These are phyloP conservation scores for Oryctolagus cuniculus DNA, from an alignment of 2,113 vertebrate species.

Conservation along the genomic window DNA sequence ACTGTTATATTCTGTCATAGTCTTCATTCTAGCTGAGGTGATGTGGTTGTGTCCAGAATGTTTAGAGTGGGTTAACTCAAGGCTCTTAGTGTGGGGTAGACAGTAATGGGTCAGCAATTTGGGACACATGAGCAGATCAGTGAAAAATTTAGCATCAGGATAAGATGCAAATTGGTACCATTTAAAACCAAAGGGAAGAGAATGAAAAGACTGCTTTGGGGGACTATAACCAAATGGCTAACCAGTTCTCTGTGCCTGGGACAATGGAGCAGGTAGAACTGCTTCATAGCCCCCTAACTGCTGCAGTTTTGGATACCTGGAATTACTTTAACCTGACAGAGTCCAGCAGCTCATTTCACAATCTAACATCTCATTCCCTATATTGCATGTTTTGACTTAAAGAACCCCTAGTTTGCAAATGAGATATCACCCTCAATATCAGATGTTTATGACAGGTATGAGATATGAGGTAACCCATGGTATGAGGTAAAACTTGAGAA, in stretches of 20 bases:
- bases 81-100: background rate
- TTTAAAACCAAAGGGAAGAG: background rate
- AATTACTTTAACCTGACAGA: background rate
- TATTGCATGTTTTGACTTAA: too few relatives aligned
- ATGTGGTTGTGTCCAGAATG: background rate
- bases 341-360: background rate
- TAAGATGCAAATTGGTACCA: background rate
- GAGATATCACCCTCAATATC: background rate
- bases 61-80: background rate
- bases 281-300: background rate
- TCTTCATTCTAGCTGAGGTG: background rate
- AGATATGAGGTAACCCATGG: background rate
- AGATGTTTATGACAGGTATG: background rate
- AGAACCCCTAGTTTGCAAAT: background rate
- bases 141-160: background rate
- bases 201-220: background rate
- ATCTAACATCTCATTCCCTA: background rate
- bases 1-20: background rate
- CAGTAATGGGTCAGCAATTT: background rate
- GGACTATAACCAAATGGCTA: background rate
- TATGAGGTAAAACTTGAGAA: constrained; percentile 27
- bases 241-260: background rate
- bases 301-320: background rate
- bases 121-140: background rate
- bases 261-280: background rate